phyloP scores from a whole-genome alignment of 2,888 invertebrate species.

The Patella caerulea region DNA sequence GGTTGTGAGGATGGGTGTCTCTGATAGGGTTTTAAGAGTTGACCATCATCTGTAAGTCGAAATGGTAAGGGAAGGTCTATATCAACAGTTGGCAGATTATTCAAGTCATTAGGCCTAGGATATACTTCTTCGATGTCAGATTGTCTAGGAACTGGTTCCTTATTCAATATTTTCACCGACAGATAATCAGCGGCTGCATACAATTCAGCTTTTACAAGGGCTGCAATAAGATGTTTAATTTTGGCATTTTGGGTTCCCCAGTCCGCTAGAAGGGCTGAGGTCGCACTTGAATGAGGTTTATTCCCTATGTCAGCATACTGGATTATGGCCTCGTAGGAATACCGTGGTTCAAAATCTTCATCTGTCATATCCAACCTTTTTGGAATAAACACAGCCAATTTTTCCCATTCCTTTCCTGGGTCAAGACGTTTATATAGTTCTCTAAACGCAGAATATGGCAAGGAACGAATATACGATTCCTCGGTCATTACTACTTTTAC shows the following conservation, averaged over 20 bases:
- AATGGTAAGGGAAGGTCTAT: too few species aligned
- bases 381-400: slow-evolving; percentile 48
- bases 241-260: slow-evolving; percentile 58
- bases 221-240: slow-evolving; percentile 45
- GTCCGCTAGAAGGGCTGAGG: slow-evolving; percentile 45
- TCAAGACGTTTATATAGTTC: slow-evolving; percentile 47
- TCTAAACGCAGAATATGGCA: slow-evolving; percentile 47
- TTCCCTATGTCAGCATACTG: slow-evolving; percentile 40
- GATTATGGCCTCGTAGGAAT: slow-evolving; percentile 4
- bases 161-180: slow-evolving; percentile 44
- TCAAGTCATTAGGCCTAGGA: too few species aligned
- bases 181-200: slow-evolving; percentile 53
- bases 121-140: too few species aligned
- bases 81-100: too few species aligned
- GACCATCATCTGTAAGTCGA: too few species aligned
- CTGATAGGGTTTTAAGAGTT: too few species aligned
- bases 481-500: slow-evolving; percentile 30
- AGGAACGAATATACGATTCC: slow-evolving; percentile 49
- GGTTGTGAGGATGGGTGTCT: too few species aligned
- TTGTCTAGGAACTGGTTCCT: slow-evolving; percentile 33
- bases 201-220: slow-evolving; percentile 39
- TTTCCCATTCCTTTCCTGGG: slow-evolving; percentile 52
- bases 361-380: slow-evolving; percentile 36
- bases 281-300: slow-evolving; percentile 44
- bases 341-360: slow-evolving; percentile 29